These are phyloP conservation scores for Antheraea yamamai DNA, from an alignment of 2,888 invertebrate genomes.

Conservation along the genomic window DNA sequence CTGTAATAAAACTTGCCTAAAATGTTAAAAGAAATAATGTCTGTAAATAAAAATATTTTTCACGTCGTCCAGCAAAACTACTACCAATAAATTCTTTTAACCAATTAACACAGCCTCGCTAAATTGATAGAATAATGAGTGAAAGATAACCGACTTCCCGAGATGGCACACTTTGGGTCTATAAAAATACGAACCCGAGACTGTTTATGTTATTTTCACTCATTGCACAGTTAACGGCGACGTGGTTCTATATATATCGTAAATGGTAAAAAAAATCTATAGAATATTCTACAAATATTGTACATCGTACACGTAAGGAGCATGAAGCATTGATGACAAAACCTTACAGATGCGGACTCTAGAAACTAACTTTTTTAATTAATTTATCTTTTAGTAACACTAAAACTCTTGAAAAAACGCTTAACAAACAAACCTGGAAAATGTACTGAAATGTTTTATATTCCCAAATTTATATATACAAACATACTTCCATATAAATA, in stretches of 20 bases:
- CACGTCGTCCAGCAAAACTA: background rate
- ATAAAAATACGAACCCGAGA: background rate
- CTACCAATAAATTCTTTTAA: background rate
- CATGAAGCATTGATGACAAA: too few relatives aligned
- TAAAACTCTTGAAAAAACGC: too few relatives aligned
- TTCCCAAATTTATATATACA: too few relatives aligned
- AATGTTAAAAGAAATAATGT: background rate
- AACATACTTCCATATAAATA: background rate
- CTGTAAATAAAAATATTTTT: background rate
- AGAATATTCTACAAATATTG: too few relatives aligned
- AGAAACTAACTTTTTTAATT: too few relatives aligned
- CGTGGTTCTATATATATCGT: too few relatives aligned
- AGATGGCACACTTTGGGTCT: background rate
- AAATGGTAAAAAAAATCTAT: too few relatives aligned
- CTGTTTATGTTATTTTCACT: background rate
- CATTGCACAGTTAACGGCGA: background rate
- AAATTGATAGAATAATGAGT: background rate
- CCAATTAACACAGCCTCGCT: constrained; percentile 2
- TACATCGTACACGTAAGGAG: too few relatives aligned
- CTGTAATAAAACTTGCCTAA: background rate
- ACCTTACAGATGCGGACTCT: too few relatives aligned
- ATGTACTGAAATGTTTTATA: too few relatives aligned
- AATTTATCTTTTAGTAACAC: too few relatives aligned
- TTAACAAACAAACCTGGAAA: too few relatives aligned
- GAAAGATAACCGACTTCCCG: background rate